Evolutionary conservation across 2,888 invertebrate genomes (phyloP).

Genomic region (Drosophila prostipennis): DNA sequence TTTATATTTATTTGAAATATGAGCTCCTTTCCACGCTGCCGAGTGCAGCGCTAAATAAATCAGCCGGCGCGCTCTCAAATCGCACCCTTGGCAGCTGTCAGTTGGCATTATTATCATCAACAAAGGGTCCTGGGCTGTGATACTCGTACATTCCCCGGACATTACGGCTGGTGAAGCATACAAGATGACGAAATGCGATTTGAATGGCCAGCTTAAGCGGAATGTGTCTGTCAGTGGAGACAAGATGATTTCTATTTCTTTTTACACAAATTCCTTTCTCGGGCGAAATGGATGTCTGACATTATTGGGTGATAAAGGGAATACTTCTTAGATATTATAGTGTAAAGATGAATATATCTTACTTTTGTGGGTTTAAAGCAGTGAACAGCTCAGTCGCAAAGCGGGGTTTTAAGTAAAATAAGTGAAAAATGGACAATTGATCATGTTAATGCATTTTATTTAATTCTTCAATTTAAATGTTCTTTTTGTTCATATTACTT

Average conservation of each 20-base stretch:
- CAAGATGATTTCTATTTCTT: slow-evolving; percentile 15
- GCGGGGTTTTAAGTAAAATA: no score
- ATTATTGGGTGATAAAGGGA: slow-evolving; percentile 6
- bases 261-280: background rate
- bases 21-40: slow-evolving; percentile 40
- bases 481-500: no score
- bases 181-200: slow-evolving; percentile 20
- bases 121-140: slow-evolving; percentile 18
- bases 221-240: slow-evolving; percentile 1
- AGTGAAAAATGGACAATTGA: no score
- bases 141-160: slow-evolving; percentile 32
- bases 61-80: slow-evolving; percentile 33
- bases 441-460: no score
- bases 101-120: slow-evolving; percentile 26
- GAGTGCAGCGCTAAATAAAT: slow-evolving; percentile 49
- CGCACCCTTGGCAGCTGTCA: slow-evolving; percentile 51
- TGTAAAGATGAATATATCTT: no score
- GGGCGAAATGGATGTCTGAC: slow-evolving; percentile 2
- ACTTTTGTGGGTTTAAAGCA: no score
- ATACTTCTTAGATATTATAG: background rate
- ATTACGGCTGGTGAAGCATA: slow-evolving; percentile 3
- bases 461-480: no score
- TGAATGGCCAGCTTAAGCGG: slow-evolving; percentile 14
- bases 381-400: no score
- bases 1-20: slow-evolving; percentile 61